Evolutionary conservation across 2,797 vertebrate genomes (phyloP).

Genomic region (Sebastes iracundus): DNA sequence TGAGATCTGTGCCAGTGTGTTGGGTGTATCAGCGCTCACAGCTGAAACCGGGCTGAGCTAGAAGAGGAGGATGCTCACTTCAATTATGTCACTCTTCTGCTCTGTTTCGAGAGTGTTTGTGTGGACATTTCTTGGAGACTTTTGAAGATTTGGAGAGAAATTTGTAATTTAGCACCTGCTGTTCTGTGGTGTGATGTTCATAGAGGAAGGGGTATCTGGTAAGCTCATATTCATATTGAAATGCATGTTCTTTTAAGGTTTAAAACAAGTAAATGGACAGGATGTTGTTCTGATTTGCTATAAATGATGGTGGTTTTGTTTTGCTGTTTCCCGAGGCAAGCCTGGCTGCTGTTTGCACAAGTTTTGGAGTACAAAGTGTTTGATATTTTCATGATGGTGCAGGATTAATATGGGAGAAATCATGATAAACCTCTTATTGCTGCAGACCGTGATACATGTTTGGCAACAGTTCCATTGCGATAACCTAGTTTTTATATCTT

Average conservation of each 20-base stretch:
- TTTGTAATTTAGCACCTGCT: background rate
- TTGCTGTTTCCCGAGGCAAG: background rate
- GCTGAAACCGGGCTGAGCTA: slow-evolving; percentile 32
- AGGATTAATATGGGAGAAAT: background rate
- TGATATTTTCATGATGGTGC: background rate
- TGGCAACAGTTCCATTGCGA: background rate
- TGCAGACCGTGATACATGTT: background rate
- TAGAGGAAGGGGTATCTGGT: background rate
- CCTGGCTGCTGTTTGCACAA: background rate
- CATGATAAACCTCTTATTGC: background rate
- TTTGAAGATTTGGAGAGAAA: background rate
- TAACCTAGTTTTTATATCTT: background rate
- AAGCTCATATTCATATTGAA: background rate
- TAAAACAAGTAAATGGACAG: background rate
- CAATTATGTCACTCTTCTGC: slow-evolving; percentile 35
- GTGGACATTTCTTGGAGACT: background rate
- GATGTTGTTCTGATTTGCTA: background rate
- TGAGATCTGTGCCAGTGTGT: slow-evolving; percentile 70
- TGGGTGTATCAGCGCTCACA: slow-evolving; percentile 28
- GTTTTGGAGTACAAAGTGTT: background rate
- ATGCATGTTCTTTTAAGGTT: background rate
- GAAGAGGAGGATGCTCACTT: slow-evolving; percentile 10
- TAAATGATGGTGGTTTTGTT: background rate
- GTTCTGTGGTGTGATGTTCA: background rate
- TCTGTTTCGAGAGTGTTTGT: background rate